A percentile compares a stretch with the other conserved stretches of the same genome.
phyloP scores from a whole-genome alignment of 2,888 invertebrate species.

The Microctonus aethiopoides region DNA sequence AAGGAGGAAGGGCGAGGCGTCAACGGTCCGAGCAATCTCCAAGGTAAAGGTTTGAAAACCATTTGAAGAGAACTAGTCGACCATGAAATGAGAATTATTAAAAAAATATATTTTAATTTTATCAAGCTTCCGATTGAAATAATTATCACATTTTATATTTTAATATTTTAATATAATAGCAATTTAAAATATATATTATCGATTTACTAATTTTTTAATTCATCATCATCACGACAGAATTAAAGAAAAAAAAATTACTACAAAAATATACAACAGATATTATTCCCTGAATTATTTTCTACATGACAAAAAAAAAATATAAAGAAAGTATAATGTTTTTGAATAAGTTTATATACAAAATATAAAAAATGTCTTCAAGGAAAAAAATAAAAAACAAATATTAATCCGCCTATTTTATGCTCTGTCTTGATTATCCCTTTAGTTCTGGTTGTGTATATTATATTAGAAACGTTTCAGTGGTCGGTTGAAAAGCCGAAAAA shows the following conservation, averaged over 20 bases:
- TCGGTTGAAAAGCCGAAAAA: conserved; percentile 17
- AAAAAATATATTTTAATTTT: neutral
- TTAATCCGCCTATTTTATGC: conserved; percentile 16
- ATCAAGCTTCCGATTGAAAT: neutral
- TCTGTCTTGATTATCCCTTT: conserved; percentile 12
- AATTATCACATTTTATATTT: neutral
- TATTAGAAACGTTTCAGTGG: conserved; percentile 5
- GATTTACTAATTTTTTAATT: too few species aligned
- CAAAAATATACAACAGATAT: too few species aligned
- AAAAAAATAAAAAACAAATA: conserved; percentile 23
- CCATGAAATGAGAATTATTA: conserved; percentile 8
- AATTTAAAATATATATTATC: too few species aligned
- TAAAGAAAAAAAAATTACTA: too few species aligned
- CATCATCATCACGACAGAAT: too few species aligned
- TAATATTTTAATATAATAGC: too few species aligned
- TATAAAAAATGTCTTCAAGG: neutral
- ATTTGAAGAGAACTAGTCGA: conserved; percentile 15
- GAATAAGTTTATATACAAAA: neutral
- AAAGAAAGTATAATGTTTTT: neutral
- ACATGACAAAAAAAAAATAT: neutral
- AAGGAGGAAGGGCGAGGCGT: conserved; percentile 29
- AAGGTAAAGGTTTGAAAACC: conserved; percentile 9
- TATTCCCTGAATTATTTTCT: neutral
- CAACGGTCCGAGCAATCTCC: conserved; percentile 22
- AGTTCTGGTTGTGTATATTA: conserved; percentile 1